Base-by-base conservation (phyloP, 2,797 vertebrate species). In the Galagoides demidoff region DNA sequence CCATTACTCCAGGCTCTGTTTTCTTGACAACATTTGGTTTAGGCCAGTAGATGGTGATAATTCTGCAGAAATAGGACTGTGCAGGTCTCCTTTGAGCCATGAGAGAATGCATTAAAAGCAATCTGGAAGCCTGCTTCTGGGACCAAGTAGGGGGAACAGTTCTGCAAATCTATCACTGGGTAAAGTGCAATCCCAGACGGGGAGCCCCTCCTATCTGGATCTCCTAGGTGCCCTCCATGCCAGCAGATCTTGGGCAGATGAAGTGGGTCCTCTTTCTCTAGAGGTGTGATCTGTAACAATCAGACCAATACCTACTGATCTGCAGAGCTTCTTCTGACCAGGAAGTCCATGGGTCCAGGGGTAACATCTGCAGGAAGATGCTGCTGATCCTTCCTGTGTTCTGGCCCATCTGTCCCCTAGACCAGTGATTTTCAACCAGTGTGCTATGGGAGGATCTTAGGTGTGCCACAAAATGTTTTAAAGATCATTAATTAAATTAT, bases 21-120 rank as follows among this genome's bases (percentile, higher is more conserved):
- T 88, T 57, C 37, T 87, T 31, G 64, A 89, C 43, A 63, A 85
- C 93, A 85, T 71, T 82, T 61, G 31, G 3, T 45, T 64, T 34
- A 55, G 37, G 37, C 95, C 96, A 94, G 70, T 66, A 95, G 97
- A 74, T 95, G 96, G 97, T 64, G 70, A 68, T 76, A 88, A 79
- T 37, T 89, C 27, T 71, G 83, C 59, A 96, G 87, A 83, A 94
- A 95, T 83, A 43, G 66, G 61, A 55, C 89, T 1, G 4, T 3
- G 8, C 25, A n/a, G 23, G 29, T 64, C 14, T 49, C n/a, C 79
- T 85, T 63, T 16, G 29, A 89, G 25, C 8, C 23, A 1, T 0
- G 8, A 66, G 25, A 20, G 79, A 52, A 52, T 5, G 6, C 27
- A 20, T 34, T n/a, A 6, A 43, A 84, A 77, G 29, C n/a, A 31